Evolutionary conservation across 1,140 invertebrate genomes (phyloP).

Genomic region (Drosophila asahinai): DNA sequence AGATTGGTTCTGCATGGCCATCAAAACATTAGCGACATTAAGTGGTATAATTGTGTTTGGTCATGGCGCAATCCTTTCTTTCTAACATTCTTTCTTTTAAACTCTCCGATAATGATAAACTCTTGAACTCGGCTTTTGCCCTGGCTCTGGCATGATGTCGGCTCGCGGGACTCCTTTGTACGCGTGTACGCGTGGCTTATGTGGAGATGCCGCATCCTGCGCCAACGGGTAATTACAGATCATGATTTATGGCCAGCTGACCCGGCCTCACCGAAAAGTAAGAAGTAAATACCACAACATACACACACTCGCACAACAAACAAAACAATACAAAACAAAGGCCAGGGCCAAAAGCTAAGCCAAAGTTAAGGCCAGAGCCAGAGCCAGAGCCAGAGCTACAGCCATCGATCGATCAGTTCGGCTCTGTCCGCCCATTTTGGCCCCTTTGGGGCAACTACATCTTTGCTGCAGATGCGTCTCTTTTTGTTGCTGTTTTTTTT

Average conservation of each 20-base stretch:
- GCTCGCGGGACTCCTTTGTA: constrained; percentile 29
- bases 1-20: constrained; percentile 40
- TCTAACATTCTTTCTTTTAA: not conserved
- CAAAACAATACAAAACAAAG: constrained; percentile 13
- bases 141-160: constrained; percentile 2
- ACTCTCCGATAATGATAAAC: constrained; percentile 66
- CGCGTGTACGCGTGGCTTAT: constrained; percentile 77
- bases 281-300: constrained; percentile 5
- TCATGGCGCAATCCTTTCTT: constrained; percentile 72
- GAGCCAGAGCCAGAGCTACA: not conserved
- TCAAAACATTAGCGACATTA: constrained; percentile 50
- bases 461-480: constrained; percentile 33
- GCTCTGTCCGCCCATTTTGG: constrained; percentile 82
- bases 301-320: not conserved
- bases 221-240: constrained; percentile 84
- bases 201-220: constrained; percentile 73
- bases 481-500: not conserved
- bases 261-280: constrained; percentile 28
- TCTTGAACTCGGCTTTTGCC: constrained; percentile 56
- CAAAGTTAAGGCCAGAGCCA: constrained; percentile 5
- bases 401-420: constrained; percentile 82
- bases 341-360: constrained; percentile 39
- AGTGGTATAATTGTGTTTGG: constrained; percentile 52
- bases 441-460: constrained; percentile 72
- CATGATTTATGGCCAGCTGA: constrained; percentile 78